Evolutionary conservation across 1,140 invertebrate genomes (phyloP).

Genomic region (Musca domestica): DNA sequence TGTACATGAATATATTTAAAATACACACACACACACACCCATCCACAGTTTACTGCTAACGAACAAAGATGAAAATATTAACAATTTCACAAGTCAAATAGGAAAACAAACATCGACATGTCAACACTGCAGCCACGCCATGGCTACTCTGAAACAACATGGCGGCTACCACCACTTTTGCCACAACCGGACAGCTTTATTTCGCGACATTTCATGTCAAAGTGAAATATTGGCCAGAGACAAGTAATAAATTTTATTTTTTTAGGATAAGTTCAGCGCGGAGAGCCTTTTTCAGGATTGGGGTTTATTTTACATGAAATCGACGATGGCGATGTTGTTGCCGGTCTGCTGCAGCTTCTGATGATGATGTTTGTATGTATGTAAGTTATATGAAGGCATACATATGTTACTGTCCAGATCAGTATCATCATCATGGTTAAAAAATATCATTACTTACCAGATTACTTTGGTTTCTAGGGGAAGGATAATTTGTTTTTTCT

Average conservation of each 20-base stretch:
- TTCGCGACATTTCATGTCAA: constrained; percentile 52
- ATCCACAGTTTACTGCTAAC: not conserved
- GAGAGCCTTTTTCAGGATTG: no score
- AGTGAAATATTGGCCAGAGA: constrained; percentile 54
- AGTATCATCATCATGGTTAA: not conserved
- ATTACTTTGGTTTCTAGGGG: no score
- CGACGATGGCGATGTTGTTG: no score
- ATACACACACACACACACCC: not conserved
- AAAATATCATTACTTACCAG: not conserved
- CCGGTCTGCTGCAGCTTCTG: no score
- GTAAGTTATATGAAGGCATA: constrained; percentile 16
- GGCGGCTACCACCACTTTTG: constrained; percentile 9
- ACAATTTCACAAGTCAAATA: constrained; percentile 41
- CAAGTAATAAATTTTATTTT: constrained; percentile 53
- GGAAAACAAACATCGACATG: constrained; percentile 21
- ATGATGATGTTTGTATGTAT: no score
- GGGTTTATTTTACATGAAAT: no score
- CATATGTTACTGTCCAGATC: constrained; percentile 25
- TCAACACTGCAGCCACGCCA: constrained; percentile 6
- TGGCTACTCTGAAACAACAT: constrained; percentile 1
- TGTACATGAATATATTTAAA: not conserved
- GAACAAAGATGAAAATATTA: constrained; percentile 43
- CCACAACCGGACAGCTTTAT: constrained; percentile 51
- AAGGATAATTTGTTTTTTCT: no score
- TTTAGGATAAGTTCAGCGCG: constrained; percentile 22